phyloP scores from a whole-genome alignment of 2,888 invertebrate species.

The Rotaria magnacalcarata region DNA sequence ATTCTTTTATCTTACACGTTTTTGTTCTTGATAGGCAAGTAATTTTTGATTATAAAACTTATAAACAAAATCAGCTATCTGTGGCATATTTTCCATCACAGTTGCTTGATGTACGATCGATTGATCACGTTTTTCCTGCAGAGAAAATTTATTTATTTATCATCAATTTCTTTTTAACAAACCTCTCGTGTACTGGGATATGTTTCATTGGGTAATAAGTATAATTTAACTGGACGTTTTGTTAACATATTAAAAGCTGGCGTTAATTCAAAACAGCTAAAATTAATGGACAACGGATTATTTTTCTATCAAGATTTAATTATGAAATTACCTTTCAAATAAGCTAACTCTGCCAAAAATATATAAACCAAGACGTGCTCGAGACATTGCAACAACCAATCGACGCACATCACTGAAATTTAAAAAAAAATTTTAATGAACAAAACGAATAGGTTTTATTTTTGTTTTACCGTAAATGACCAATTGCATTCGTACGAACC shows the following conservation, averaged over 20 bases:
- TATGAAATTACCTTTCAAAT: conserved; percentile 72
- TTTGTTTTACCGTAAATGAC: conserved; percentile 68
- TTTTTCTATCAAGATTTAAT: neutral
- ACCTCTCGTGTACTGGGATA: conserved; percentile 34
- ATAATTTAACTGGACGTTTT: conserved; percentile 46
- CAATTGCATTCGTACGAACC: conserved; percentile 91
- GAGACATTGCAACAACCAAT: conserved; percentile 92
- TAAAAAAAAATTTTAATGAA: conserved; percentile 46
- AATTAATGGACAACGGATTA: neutral
- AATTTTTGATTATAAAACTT: conserved; percentile 43
- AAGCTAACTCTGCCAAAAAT: conserved; percentile 85
- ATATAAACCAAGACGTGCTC: conserved; percentile 90
- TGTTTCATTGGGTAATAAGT: conserved; percentile 42
- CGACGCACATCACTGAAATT: conserved; percentile 76
- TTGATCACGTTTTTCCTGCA: conserved; percentile 13
- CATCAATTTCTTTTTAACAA: neutral
- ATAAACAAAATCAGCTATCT: conserved; percentile 45
- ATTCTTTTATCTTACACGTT: neutral
- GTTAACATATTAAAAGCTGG: conserved; percentile 83
- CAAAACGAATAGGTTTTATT: conserved; percentile 58
- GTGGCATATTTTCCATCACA: conserved; percentile 41
- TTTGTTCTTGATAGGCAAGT: conserved; percentile 38
- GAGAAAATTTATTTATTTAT: neutral
- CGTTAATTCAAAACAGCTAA: conserved; percentile 76
- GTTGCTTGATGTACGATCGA: neutral